These are phyloP conservation scores for Pteruthius melanotis DNA, from an alignment of 2,113 vertebrate genomes.

Conservation along the genomic window DNA sequence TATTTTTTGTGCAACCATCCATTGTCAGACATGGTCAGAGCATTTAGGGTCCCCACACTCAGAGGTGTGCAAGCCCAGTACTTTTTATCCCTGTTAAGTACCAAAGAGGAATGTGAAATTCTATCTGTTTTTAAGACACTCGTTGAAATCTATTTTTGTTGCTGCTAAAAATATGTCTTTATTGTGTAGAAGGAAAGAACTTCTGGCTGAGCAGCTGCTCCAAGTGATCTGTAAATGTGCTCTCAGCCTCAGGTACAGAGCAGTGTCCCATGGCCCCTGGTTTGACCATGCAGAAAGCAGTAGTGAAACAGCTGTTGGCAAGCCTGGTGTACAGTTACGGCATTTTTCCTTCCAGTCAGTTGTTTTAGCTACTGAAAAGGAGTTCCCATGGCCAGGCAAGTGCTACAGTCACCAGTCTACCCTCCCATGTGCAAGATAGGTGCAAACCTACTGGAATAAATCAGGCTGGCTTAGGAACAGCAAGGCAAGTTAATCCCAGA, in stretches of 20 bases:
- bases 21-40: constrained; percentile 33
- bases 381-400: neutral
- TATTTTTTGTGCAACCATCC: neutral
- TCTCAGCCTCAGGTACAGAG: neutral
- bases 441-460: neutral
- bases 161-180: constrained; percentile 25
- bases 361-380: neutral
- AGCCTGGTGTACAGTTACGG: neutral
- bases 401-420: neutral
- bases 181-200: neutral
- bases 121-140: constrained; percentile 47
- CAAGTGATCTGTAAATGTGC: neutral
- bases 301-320: neutral
- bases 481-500: neutral
- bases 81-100: constrained; percentile 56
- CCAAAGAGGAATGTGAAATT: constrained; percentile 25
- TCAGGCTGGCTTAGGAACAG: neutral
- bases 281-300: neutral
- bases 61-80: neutral
- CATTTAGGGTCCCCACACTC: neutral
- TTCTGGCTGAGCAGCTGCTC: neutral
- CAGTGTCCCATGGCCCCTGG: neutral
- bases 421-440: neutral
- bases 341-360: neutral
- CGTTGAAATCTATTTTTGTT: neutral